Evolutionary conservation across 2,113 vertebrate genomes (phyloP).

Genomic region (Paedocypris sp.): DNA sequence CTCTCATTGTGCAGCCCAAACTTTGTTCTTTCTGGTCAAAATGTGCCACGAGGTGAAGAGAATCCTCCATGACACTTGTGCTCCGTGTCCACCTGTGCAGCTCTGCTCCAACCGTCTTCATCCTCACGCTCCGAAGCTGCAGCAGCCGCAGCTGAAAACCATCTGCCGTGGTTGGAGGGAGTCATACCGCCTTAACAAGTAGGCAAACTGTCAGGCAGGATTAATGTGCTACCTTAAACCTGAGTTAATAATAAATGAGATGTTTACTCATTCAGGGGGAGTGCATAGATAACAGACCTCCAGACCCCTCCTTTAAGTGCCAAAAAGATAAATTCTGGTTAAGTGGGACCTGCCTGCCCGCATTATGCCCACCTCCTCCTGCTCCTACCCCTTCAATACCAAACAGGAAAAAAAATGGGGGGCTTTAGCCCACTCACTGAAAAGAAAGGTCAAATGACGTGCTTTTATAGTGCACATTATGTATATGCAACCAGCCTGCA

Average conservation of each 20-base stretch:
- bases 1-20: too few species aligned
- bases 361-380: constrained; percentile 57
- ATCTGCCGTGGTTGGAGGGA: constrained; percentile 56
- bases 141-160: constrained; percentile 55
- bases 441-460: constrained; percentile 53
- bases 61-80: too few species aligned
- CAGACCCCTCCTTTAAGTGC: constrained; percentile 67
- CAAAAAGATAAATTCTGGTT: constrained; percentile 76
- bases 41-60: neutral
- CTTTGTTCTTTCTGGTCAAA: too few species aligned
- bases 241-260: constrained; percentile 78
- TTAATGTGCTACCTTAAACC: constrained; percentile 75
- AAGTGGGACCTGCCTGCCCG: constrained; percentile 65
- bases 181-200: constrained; percentile 68
- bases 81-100: constrained; percentile 12
- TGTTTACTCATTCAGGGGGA: constrained; percentile 73
- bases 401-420: constrained; percentile 64
- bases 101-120: constrained; percentile 14
- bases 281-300: constrained; percentile 68
- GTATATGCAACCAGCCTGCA: constrained; percentile 30
- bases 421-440: constrained; percentile 58
- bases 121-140: constrained; percentile 5
- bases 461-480: constrained; percentile 31
- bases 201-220: constrained; percentile 70
- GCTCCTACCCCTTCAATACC: constrained; percentile 59